phyloP scores from a whole-genome alignment of 1,140 invertebrate species.

The Lucilia sericata region DNA sequence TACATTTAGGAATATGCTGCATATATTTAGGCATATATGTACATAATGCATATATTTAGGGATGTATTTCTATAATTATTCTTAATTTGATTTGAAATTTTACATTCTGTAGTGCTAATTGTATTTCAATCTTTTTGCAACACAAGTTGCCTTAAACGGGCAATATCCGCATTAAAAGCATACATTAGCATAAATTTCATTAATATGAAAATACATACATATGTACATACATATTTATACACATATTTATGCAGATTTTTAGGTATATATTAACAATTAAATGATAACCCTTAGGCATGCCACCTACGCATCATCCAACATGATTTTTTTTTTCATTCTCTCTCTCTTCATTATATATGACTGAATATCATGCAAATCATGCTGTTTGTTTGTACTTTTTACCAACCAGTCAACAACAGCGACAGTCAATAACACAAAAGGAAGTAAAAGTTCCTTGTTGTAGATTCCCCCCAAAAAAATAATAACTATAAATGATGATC shows the following conservation, averaged over 20 bases:
- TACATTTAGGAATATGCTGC: no score
- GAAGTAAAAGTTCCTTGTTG: neutral
- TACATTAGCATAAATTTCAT: no score
- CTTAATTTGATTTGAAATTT: no score
- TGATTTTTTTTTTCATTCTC: neutral
- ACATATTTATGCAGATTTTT: neutral
- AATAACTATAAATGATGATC: conserved; percentile 29
- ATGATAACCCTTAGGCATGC: conserved; percentile 44
- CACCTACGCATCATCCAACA: conserved; percentile 48
- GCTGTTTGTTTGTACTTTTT: conserved; percentile 19
- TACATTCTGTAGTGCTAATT: no score
- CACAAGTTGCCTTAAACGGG: no score
- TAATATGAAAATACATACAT: neutral
- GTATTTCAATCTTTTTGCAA: no score
- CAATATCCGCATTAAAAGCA: no score
- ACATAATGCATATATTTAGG: no score
- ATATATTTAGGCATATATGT: no score
- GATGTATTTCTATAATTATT: no score
- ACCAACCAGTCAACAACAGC: neutral
- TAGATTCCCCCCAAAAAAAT: neutral
- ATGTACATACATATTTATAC: neutral
- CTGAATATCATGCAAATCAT: conserved; percentile 41
- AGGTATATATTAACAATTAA: conserved; percentile 46
- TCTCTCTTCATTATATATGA: conserved; percentile 32
- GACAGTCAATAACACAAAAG: neutral